Evolutionary conservation across 2,113 vertebrate genomes (phyloP), one percentile per base, ranked within the genome.

Genomic region (Hepsetus odoe): DNA sequence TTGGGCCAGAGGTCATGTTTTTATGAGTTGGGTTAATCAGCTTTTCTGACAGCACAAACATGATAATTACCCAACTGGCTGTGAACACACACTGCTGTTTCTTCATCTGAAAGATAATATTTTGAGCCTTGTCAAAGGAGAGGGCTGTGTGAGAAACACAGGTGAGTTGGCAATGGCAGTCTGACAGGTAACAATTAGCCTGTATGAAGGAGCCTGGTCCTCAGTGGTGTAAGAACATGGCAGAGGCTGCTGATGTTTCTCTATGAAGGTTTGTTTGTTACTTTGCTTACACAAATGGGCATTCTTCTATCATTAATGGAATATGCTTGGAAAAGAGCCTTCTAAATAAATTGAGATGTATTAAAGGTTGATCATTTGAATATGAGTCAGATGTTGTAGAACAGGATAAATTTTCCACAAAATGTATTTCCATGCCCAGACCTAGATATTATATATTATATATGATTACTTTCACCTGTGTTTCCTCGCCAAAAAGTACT

Each of bases 101-200:
- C 55, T 72, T 49, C 51, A 80, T 73, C 40, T 32, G 42, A 42
- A 73, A 35, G 72, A 79, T 80, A 82, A 83, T 79, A 82, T 86
- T 84, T 82, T 77, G 77, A 79, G 65, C 55, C 33, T 75, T 26
- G 66, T 79, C 56, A 49, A 59, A 74, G 68, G 66, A 58, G 38
- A 80, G 68, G 62, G 61, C 58, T 80, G 69, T 79, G 65, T 56
- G 65, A 62, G 51, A 68, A 69, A 79, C 20, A 42, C 59, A 59
- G 59, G 68, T 71, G 73, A 83, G 66, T 62, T 81, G 76, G 76
- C 64, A 68, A n/a, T 26, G 42, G 55, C 20, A n/a, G 53, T 24
- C 24, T 55, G 80, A 81, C 75, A 83, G 72, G 79, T 85, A 80
- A 80, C 77, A 74, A 83, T 79, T 83, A 83, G 32, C 55, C 56